Percentiles rank a stretch among this genome's conserved stretches.
Evolutionary conservation across 2,888 invertebrate species (phyloP).

Genomic region (Harmothoe impar): DNA sequence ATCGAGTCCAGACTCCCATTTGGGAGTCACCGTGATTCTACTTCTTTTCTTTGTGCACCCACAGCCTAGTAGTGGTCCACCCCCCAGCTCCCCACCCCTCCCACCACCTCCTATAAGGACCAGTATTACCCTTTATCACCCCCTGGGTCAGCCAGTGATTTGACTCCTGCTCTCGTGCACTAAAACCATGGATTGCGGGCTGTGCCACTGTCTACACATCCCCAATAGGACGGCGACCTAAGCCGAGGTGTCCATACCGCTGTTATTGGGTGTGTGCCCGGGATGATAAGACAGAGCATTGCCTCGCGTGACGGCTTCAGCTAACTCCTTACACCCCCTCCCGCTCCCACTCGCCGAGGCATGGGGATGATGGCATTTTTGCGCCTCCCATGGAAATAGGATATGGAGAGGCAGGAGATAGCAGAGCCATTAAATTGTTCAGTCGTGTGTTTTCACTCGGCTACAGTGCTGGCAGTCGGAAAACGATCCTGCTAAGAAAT

Average conservation of each 20-base stretch:
- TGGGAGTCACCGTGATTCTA: no score
- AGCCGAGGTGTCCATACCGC: neutral
- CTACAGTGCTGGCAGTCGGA: neutral
- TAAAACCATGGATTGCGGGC: neutral
- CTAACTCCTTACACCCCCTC: neutral
- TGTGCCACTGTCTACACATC: neutral
- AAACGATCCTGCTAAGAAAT: no score
- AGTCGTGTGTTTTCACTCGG: neutral
- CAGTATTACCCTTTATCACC: no score
- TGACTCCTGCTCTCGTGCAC: no score
- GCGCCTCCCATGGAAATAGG: neutral
- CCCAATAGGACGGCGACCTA: neutral
- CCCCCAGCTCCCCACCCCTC: no score
- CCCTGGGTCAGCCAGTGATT: no score
- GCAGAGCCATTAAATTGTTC: constrained; percentile 5
- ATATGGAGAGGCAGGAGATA: constrained; percentile 5
- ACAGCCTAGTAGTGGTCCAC: no score
- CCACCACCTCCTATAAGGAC: no score
- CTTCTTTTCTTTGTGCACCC: no score
- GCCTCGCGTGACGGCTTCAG: neutral
- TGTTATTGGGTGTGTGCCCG: neutral
- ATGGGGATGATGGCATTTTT: neutral
- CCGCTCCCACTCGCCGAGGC: neutral
- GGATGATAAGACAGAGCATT: neutral
- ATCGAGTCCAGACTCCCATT: no score